A percentile compares a stretch with the other conserved stretches of the same genome.
phyloP scores from a whole-genome alignment of 1,140 invertebrate genomes.

The Zaprionus tsacasi region DNA sequence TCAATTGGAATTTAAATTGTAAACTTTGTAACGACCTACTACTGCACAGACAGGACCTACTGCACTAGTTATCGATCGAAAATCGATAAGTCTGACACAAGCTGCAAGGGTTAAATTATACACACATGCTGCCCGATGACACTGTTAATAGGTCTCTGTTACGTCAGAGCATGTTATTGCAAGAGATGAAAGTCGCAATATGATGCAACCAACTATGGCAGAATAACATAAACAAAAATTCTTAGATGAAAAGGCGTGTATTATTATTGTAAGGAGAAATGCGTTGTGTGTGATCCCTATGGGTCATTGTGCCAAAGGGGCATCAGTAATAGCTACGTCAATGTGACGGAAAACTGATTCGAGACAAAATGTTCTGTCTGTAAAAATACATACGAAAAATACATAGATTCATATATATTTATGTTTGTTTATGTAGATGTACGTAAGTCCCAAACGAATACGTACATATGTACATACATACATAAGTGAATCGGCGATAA shows the following conservation, averaged over 20 bases:
- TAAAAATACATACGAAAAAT: conserved; percentile 13
- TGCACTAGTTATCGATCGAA: not conserved
- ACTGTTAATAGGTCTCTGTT: not conserved
- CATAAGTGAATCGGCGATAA: conserved; percentile 46
- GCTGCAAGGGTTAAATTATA: not conserved
- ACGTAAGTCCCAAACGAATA: not conserved
- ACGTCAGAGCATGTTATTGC: conserved; percentile 18
- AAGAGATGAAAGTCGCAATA: no score
- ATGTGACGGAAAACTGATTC: conserved; percentile 49
- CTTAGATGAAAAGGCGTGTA: not conserved
- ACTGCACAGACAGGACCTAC: conserved; percentile 1
- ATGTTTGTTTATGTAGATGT: not conserved
- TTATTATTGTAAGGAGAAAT: conserved; percentile 19
- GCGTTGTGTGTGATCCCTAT: conserved; percentile 14
- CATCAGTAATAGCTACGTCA: conserved; percentile 44
- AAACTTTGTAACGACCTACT: not conserved
- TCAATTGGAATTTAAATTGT: conserved; percentile 6
- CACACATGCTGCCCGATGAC: not conserved
- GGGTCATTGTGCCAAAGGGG: conserved; percentile 28
- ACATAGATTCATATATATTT: not conserved
- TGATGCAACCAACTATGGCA: not conserved
- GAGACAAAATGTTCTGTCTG: conserved; percentile 12
- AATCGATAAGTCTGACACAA: not conserved
- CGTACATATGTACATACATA: conserved; percentile 6
- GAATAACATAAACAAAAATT: conserved; percentile 11